Base-by-base conservation (phyloP, 1,140 invertebrate genomes). In the Anthonomus grandis region DNA sequence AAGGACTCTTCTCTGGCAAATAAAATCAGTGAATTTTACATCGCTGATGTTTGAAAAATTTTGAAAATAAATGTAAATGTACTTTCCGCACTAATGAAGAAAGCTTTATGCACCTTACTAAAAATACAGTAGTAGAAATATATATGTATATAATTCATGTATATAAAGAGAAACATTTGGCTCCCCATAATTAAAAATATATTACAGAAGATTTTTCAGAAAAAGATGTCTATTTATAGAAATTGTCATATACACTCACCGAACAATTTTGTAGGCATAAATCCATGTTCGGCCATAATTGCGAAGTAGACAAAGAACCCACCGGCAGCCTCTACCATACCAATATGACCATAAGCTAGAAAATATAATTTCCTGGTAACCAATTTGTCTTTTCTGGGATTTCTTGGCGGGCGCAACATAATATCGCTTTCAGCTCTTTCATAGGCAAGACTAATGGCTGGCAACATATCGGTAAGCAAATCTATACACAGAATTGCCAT, bases 231-330 rank as follows among this genome's bases (percentile, higher is more conserved):
- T 12, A 34, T 10, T 2, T 12, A 34, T 34, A 34, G 13, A 34
- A 34, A 10, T 34, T 12, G 1, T n/a, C n/a, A n/a, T n/a, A 48
- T 12, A 27, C 18, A 53, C 41, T 74, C 59, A 65, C 76, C 78
- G 13, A 91, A 63, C 17, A 93, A 70, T 56, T 74, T 73, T 0
- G 69, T 68, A 0, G 89, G 87, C 65, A 83, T 79, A 72, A 93
- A 94, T 5, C 91, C 91, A 69, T 88, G 84, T 65, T 91, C 84
- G n/a, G 87, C 86, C 83, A 93, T 88, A 19, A 93, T 86, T 1
- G 89, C 80, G 67, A 93, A 91, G 71, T 93, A 94, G 1, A 86
- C 81, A 70, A 90, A 93, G 76, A 95, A 92, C 18, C 90, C 92
- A 42, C 87, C 88, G 18, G 83, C 84, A 6, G 90, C 87, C 75